Conservation (phyloP, 1,140 invertebrate species). For the Nephotettix cincticeps region DNA sequence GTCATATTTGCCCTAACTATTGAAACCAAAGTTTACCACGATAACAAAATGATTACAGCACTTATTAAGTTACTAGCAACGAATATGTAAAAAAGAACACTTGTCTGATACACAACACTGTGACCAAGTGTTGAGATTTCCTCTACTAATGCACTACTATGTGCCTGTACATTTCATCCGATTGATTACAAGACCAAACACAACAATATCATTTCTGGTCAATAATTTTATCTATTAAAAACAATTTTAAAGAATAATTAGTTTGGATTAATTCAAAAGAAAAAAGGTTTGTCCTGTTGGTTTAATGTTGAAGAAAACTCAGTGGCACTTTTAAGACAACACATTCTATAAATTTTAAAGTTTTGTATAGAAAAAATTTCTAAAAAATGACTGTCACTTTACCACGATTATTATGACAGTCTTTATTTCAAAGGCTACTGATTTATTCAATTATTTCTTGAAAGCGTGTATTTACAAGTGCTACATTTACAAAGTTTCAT, state of each 20-base stretch:
- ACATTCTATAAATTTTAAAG: not conserved
- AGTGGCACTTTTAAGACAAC: conserved; percentile 15
- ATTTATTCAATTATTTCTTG: not conserved
- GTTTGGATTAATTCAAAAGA: too few species aligned
- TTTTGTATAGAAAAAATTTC: not conserved
- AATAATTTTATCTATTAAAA: not conserved
- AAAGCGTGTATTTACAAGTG: not conserved
- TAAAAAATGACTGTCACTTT: conserved; percentile 3
- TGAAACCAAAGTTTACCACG: not conserved
- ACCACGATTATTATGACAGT: not conserved
- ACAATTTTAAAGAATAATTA: not conserved
- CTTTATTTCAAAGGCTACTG: conserved; percentile 9
- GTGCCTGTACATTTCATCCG: not conserved
- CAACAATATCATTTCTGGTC: not conserved
- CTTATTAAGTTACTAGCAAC: conserved; percentile 21
- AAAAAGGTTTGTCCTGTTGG: too few species aligned
- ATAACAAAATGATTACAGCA: conserved; percentile 10
- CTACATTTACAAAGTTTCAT: not conserved
- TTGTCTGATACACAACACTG: conserved; percentile 21
- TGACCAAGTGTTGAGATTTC: conserved; percentile 2
- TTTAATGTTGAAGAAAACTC: too few species aligned
- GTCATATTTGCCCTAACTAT: conserved; percentile 5
- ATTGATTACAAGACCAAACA: not conserved
- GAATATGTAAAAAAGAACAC: conserved; percentile 29
- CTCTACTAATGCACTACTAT: not conserved